Evolutionary conservation across 2,113 vertebrate species (phyloP).

Genomic region (Cinclus cinclus): DNA sequence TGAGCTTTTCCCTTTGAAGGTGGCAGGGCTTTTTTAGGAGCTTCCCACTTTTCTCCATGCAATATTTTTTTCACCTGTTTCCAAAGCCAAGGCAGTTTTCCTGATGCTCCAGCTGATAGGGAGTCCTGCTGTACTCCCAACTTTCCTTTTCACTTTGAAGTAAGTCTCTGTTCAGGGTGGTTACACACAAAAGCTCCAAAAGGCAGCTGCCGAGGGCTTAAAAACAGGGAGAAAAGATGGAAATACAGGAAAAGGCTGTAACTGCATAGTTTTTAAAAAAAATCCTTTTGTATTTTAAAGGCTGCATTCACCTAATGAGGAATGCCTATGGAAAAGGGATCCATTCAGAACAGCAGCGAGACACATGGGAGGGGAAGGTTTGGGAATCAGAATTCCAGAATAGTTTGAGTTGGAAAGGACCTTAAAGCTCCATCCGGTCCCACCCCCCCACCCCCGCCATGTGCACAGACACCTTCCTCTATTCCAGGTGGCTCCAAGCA

Average conservation of each 20-base stretch:
- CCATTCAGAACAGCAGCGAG: not conserved
- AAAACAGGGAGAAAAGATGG: not conserved
- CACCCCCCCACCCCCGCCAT: not conserved
- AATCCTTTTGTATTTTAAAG: not conserved
- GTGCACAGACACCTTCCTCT: not conserved
- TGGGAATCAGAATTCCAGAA: not conserved
- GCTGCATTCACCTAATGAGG: not conserved
- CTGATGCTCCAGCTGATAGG: not conserved
- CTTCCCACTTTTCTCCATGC: not conserved
- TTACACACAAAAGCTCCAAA: not conserved
- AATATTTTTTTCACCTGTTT: not conserved
- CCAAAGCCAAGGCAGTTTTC: not conserved
- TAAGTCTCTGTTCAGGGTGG: not conserved
- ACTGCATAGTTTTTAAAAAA: not conserved
- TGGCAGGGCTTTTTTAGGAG: not conserved
- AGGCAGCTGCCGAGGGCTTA: not conserved
- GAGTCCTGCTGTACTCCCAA: not conserved
- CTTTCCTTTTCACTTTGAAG: not conserved
- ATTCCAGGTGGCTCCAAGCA: accelerated
- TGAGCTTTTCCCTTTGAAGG: not conserved
- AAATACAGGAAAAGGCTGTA: not conserved
- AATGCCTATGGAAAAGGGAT: not conserved
- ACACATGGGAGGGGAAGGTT: accelerated
- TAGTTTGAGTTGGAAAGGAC: not conserved
- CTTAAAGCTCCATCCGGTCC: not conserved